Evolutionary conservation across 1,140 invertebrate genomes (phyloP).

Genomic region (Neodiprion fabricii): DNA sequence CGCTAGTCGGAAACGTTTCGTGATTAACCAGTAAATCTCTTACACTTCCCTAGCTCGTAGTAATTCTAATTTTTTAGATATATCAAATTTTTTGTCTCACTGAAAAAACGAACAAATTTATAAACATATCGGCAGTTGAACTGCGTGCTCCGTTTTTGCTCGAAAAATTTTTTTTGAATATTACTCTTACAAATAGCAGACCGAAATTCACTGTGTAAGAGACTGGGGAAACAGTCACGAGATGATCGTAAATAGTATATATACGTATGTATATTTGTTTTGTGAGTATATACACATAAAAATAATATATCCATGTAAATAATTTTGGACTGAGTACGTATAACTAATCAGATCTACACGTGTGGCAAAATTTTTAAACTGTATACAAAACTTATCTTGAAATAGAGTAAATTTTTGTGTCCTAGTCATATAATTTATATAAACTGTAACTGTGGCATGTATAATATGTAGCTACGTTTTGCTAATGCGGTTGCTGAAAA

Average conservation of each 20-base stretch:
- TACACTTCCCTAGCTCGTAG: background rate
- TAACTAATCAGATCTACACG: background rate
- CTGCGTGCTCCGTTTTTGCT: background rate
- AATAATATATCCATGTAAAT: background rate
- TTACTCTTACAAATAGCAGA: background rate
- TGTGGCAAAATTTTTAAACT: background rate
- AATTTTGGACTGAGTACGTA: background rate
- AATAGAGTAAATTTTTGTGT: too few relatives aligned
- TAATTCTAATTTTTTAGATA: background rate
- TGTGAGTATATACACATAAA: background rate
- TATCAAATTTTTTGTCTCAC: too few relatives aligned
- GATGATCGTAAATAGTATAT: constrained; percentile 6
- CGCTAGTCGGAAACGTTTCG: constrained; percentile 53
- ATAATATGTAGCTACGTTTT: too few relatives aligned
- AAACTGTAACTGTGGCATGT: too few relatives aligned
- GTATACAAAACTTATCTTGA: background rate
- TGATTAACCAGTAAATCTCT: background rate
- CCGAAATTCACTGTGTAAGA: background rate
- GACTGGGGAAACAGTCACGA: background rate
- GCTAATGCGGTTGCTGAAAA: background rate
- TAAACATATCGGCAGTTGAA: background rate
- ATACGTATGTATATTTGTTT: constrained; percentile 3
- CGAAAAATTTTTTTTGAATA: background rate
- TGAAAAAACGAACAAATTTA: background rate
- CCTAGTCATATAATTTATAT: too few relatives aligned